phyloP scores from a whole-genome alignment of 2,797 vertebrate species.

The Oreonectes daqikongensis region DNA sequence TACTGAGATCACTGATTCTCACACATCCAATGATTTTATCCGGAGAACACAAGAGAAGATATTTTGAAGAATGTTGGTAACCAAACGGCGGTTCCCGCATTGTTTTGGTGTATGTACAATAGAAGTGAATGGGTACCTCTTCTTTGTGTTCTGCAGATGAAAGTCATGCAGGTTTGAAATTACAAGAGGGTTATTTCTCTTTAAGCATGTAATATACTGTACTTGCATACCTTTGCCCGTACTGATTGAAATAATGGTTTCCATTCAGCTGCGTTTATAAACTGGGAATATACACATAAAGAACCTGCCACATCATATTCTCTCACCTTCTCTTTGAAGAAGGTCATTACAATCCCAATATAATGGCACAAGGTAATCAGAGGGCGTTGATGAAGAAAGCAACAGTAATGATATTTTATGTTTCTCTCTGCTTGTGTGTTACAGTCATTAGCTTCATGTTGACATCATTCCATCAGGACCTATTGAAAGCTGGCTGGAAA shows the following conservation, averaged over 20 bases:
- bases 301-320: slow-evolving; percentile 34
- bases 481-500: slow-evolving; percentile 87
- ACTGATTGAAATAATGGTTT: too few relatives aligned
- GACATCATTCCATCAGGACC: slow-evolving; percentile 88
- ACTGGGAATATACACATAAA: slow-evolving; percentile 32
- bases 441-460: slow-evolving; percentile 89
- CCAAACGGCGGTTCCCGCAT: too few relatives aligned
- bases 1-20: slow-evolving; percentile 34
- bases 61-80: too few relatives aligned
- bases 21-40: slow-evolving; percentile 15
- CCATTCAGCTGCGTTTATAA: slow-evolving; percentile 36
- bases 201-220: too few relatives aligned
- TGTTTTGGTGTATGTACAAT: too few relatives aligned
- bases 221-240: too few relatives aligned
- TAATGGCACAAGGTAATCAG: slow-evolving; percentile 88
- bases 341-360: slow-evolving; percentile 80
- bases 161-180: too few relatives aligned
- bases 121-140: too few relatives aligned
- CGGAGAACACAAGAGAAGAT: too few relatives aligned
- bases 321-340: slow-evolving; percentile 53
- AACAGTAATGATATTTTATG: slow-evolving; percentile 87
- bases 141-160: too few relatives aligned
- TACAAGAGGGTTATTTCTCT: too few relatives aligned
- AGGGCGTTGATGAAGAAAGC: slow-evolving; percentile 80
- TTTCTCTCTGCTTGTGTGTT: slow-evolving; percentile 83